Evolutionary conservation across 2,888 invertebrate genomes (phyloP).

Genomic region (Synergus itoensis): DNA sequence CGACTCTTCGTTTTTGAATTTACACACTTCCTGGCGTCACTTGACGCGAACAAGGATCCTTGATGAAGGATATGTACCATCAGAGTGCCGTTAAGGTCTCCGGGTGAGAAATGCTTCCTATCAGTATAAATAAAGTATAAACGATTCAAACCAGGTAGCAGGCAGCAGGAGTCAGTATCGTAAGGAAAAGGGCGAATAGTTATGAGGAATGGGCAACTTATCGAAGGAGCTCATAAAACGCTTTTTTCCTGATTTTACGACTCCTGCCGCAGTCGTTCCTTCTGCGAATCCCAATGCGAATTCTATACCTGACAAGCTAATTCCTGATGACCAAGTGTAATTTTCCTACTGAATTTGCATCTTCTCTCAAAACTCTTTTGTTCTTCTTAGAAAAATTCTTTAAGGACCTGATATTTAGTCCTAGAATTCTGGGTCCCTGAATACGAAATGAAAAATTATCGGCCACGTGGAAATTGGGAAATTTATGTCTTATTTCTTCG

Average conservation of each 20-base stretch:
- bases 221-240: conserved; percentile 51
- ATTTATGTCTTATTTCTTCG: conserved; percentile 63
- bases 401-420: neutral
- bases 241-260: conserved; percentile 55
- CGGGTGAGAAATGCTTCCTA: neutral
- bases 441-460: neutral
- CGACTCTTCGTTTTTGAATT: conserved; percentile 10
- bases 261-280: neutral
- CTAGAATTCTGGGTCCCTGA: neutral
- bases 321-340: neutral
- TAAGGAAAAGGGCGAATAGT: conserved; percentile 46
- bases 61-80: conserved; percentile 23
- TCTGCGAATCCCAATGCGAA: neutral
- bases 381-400: neutral
- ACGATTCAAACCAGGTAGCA: conserved; percentile 13
- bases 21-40: conserved; percentile 38
- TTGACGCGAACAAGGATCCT: conserved; percentile 21
- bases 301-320: conserved; percentile 12
- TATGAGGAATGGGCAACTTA: conserved; percentile 49
- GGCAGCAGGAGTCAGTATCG: conserved; percentile 9
- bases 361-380: no score
- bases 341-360: conserved; percentile 12
- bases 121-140: neutral
- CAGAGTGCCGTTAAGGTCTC: conserved; percentile 14
- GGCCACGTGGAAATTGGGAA: conserved; percentile 13